Evolutionary conservation across 1,140 invertebrate species (phyloP).

Genomic region (Venturia canescens): DNA sequence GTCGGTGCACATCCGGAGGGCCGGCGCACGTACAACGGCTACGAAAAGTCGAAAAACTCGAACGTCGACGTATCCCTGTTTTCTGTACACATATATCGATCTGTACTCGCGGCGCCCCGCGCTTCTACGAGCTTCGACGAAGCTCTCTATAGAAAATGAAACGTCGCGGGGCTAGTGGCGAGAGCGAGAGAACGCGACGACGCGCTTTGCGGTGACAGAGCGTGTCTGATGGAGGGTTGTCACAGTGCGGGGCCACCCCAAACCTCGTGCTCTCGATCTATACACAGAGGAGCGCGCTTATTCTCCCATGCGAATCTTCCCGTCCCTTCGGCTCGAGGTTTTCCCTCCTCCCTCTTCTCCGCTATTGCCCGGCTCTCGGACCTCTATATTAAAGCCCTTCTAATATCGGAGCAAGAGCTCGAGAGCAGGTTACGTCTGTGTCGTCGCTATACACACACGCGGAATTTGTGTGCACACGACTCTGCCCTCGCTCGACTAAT

Average conservation of each 20-base stretch:
- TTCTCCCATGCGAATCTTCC: constrained; percentile 18
- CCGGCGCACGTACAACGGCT: not conserved
- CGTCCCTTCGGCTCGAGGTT: not conserved
- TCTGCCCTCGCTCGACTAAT: constrained; percentile 1
- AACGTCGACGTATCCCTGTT: constrained; percentile 12
- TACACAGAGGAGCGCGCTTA: constrained; percentile 15
- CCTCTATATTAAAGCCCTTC: constrained; percentile 73
- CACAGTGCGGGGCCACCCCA: constrained; percentile 68
- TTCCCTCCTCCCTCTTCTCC: not conserved
- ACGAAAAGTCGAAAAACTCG: constrained; percentile 32
- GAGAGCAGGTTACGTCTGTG: constrained; percentile 9
- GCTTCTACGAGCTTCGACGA: not conserved
- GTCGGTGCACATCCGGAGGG: too few species aligned
- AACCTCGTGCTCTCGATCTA: constrained; percentile 17
- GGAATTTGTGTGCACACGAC: constrained; percentile 27
- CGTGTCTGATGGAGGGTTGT: constrained; percentile 75
- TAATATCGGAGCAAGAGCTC: constrained; percentile 73
- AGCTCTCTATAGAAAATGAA: constrained; percentile 36
- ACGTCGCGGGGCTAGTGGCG: constrained; percentile 27
- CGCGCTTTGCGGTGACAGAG: constrained; percentile 75
- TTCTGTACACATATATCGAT: not conserved
- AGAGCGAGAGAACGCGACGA: constrained; percentile 57
- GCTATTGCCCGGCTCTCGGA: constrained; percentile 57
- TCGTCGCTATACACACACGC: not conserved
- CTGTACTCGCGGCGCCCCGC: not conserved